phyloP scores from a whole-genome alignment of 2,113 vertebrate genomes.

The Pedetes capensis region DNA sequence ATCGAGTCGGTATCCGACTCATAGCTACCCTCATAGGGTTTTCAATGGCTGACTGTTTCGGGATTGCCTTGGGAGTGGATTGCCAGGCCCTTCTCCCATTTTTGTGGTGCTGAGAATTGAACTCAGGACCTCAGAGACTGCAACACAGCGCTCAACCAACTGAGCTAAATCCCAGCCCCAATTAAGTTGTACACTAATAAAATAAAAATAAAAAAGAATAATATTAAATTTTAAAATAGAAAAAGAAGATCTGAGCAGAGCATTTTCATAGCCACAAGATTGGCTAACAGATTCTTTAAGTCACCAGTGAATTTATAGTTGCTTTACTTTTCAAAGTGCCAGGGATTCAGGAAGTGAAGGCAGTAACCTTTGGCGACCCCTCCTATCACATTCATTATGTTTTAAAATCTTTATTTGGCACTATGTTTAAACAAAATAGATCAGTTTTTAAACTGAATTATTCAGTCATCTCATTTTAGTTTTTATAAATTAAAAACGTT shows the following conservation, averaged over 20 bases:
- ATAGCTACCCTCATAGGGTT: too few species aligned
- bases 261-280: not conserved
- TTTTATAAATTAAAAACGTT: constrained; percentile 62
- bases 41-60: too few species aligned
- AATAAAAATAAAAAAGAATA: too few species aligned
- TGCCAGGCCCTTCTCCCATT: too few species aligned
- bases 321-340: not conserved
- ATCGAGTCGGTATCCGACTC: too few species aligned
- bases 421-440: constrained; percentile 37
- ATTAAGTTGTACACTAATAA: too few species aligned
- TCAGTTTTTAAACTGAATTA: constrained; percentile 18
- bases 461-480: constrained; percentile 47
- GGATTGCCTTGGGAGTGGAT: too few species aligned
- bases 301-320: not conserved
- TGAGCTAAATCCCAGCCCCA: too few species aligned
- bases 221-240: too few species aligned
- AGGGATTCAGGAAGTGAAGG: not conserved
- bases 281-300: not conserved
- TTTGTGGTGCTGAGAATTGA: too few species aligned
- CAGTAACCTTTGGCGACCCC: not conserved
- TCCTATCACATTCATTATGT: not conserved
- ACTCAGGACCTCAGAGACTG: too few species aligned
- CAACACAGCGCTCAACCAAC: too few species aligned
- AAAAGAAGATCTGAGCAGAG: not conserved
- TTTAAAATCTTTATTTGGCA: constrained; percentile 17